Evolutionary conservation across 2,888 invertebrate genomes (phyloP), one percentile per base, ranked within the genome.

Genomic region (Cheilosia grossa): DNA sequence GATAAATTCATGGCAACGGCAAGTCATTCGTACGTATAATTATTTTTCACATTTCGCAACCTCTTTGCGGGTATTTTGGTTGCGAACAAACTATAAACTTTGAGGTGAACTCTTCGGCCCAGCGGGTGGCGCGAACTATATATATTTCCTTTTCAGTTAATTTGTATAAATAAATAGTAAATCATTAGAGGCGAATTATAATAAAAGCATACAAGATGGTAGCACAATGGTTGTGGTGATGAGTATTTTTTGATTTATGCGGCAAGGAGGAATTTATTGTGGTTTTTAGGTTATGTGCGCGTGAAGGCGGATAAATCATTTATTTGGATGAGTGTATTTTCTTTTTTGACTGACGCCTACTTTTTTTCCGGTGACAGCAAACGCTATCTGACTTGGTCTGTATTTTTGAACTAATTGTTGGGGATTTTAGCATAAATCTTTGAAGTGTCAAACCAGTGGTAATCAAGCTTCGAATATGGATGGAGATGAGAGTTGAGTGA

Each of bases 91-190:
- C 13, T 13, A 2, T 3, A 27, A 78, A 33, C 64, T 7, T 19
- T 30, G 51, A 53, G 49, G 40, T 67, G 61, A 82, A 56, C 63
- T 69, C 47, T 49, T 58, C 54, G 27, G n/a, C 78, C 30, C 82
- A 82, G 78, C 82, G 78, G 82, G 82, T 78, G 82, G 66, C 53
- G 19, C 51, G 30, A 54, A 74, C 33, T 59, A 47, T 59, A 47
- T 64, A 79, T 64, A 47, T 61, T 56, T 58, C n/a, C 53, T 40
- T 33, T 17, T 24, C 37, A 42, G 54, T 61, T 59, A 69, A 82
- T 82, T 82, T 73, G 82, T 78, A 82, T 82, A 82, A 82, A 82
- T 82, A 82, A 73, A 67, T 42, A 47, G 78, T 82, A 82, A 82
- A 82, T 82, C 82, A 82, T 30, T 58, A 27, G 6, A 56, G 4